Percentiles rank a stretch among this genome's conserved stretches.
Evolutionary conservation across 2,113 vertebrate species (phyloP).

Genomic region (Otis tarda): DNA sequence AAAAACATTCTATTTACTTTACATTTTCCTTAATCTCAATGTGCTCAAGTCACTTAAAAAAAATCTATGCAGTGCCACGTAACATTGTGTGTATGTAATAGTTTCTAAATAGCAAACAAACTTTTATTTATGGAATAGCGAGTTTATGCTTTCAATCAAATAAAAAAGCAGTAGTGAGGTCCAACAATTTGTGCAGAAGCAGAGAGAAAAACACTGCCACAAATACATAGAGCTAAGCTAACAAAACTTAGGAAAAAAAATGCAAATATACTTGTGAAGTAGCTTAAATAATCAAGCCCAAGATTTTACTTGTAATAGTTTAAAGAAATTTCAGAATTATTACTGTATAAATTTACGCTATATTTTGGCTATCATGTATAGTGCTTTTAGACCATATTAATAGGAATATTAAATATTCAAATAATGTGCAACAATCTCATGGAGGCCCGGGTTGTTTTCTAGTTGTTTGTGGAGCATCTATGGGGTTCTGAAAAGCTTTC

Average conservation of each 20-base stretch:
- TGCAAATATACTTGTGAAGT: not conserved
- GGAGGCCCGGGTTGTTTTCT: not conserved
- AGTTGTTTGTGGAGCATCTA: rapidly evolving
- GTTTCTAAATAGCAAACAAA: not conserved
- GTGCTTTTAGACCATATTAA: not conserved
- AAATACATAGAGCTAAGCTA: not conserved
- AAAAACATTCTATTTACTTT: not conserved
- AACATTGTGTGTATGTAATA: not conserved
- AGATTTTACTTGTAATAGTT: not conserved
- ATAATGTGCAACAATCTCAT: not conserved
- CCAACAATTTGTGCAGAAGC: not conserved
- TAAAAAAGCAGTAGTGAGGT: not conserved
- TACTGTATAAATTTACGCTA: not conserved
- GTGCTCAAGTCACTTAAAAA: not conserved
- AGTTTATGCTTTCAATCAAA: not conserved
- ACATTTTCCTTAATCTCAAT: not conserved
- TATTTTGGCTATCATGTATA: not conserved
- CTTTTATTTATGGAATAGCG: not conserved
- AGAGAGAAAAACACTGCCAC: not conserved
- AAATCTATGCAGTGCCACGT: not conserved
- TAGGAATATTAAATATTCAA: not conserved
- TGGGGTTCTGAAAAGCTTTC: not conserved
- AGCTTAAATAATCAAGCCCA: not conserved
- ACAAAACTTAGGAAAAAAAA: not conserved
- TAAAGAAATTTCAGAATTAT: not conserved